A percentile compares a stretch with the other conserved stretches of the same genome.
Conservation (phyloP, 1,140 invertebrate genomes). For the Brachionus calyciflorus region DNA sequence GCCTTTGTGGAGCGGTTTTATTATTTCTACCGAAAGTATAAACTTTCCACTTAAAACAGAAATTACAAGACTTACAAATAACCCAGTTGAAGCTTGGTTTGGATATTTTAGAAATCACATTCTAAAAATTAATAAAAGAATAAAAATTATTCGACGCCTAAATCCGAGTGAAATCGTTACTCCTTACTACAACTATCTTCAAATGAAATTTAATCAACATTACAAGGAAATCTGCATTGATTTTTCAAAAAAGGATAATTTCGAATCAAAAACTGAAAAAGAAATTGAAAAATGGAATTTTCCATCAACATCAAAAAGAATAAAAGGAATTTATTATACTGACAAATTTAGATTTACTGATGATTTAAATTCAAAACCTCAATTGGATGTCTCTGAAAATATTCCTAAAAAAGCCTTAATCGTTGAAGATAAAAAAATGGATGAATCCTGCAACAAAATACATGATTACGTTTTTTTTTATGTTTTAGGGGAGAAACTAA, state of each 20-base stretch:
- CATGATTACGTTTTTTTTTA: constrained; percentile 2
- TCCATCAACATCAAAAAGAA: not conserved
- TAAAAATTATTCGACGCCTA: not conserved
- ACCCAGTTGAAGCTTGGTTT: constrained; percentile 2
- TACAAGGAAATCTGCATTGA: not conserved
- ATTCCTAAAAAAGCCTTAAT: too few species aligned
- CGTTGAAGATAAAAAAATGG: not conserved
- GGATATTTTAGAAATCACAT: constrained; percentile 19
- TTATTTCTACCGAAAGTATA: not conserved
- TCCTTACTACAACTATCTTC: constrained; percentile 7
- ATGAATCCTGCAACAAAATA: not conserved
- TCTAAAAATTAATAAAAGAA: constrained; percentile 16
- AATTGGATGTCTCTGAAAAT: too few species aligned
- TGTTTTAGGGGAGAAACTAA: constrained; percentile 1
- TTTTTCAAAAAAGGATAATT: not conserved
- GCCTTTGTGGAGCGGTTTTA: not conserved
- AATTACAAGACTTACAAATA: constrained; percentile 1
- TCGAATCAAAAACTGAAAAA: not conserved
- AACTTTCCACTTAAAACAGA: not conserved
- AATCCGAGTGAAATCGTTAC: not conserved
- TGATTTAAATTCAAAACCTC: too few species aligned
- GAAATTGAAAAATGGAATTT: constrained; percentile 8
- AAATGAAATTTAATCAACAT: constrained; percentile 13
- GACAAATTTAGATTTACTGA: too few species aligned
- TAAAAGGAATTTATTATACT: too few species aligned